These are phyloP conservation scores for Phasia obesa DNA, from an alignment of 2,888 invertebrate species.

Conservation along the genomic window DNA sequence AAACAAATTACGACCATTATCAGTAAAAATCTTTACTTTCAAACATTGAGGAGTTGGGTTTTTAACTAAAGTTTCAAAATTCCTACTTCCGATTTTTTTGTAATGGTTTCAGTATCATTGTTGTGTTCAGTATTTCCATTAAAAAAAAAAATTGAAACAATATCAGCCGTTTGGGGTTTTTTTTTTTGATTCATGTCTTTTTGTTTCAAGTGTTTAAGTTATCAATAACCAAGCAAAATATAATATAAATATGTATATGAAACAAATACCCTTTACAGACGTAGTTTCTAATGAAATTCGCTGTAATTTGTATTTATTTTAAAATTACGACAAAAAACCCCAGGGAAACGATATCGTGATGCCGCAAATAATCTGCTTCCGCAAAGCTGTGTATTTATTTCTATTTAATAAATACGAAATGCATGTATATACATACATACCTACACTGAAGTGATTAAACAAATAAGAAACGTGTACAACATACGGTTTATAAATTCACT, in stretches of 20 bases:
- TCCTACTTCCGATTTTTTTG: no score
- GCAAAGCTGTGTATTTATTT: constrained; percentile 38
- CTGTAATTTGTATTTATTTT: constrained; percentile 21
- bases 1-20: no score
- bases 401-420: constrained; percentile 14
- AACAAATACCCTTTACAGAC: background rate
- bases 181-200: no score
- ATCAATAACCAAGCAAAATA: no score
- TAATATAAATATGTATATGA: constrained; percentile 1
- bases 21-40: no score
- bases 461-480: constrained; percentile 28
- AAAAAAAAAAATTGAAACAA: no score
- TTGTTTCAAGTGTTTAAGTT: no score
- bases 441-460: constrained; percentile 49
- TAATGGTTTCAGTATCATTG: no score
- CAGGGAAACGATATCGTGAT: constrained; percentile 57
- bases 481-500: constrained; percentile 16
- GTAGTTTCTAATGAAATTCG: constrained; percentile 23
- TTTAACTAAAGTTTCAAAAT: no score
- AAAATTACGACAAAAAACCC: constrained; percentile 39
- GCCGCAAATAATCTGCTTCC: constrained; percentile 64
- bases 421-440: no score
- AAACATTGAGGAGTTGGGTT: no score
- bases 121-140: background rate
- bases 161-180: no score